Evolutionary conservation across 1,140 invertebrate species (phyloP).

Genomic region (Contarinia nasturtii): DNA sequence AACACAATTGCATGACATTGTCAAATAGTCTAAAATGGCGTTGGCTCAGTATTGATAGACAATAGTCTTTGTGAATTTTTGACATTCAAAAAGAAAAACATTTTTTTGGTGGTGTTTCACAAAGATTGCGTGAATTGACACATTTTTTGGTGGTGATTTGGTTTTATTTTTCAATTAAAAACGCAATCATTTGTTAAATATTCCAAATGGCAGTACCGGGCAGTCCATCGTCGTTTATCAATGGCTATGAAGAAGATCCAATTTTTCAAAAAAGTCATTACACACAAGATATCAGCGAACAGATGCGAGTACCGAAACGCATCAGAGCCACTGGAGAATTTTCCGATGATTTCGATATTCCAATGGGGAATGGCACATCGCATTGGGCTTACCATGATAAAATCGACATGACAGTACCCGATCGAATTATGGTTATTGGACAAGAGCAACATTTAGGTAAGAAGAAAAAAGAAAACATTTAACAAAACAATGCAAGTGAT

Average conservation of each 20-base stretch:
- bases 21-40: too few relatives aligned
- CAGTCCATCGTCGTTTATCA: constrained; percentile 34
- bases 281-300: constrained; percentile 50
- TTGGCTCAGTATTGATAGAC: too few relatives aligned
- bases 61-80: too few relatives aligned
- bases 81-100: too few relatives aligned
- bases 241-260: constrained; percentile 34
- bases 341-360: constrained; percentile 36
- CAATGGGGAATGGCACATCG: constrained; percentile 26
- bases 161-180: too few relatives aligned
- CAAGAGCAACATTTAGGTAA: constrained; percentile 59
- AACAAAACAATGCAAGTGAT: neutral
- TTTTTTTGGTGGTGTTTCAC: too few relatives aligned
- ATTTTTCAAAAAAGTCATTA: constrained; percentile 47
- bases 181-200: neutral
- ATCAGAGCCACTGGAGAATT: constrained; percentile 47
- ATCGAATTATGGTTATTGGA: constrained; percentile 68
- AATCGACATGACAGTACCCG: constrained; percentile 78
- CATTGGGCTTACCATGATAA: constrained; percentile 50
- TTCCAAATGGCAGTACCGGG: constrained; percentile 32
- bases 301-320: constrained; percentile 60
- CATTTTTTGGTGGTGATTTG: too few relatives aligned
- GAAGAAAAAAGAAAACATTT: too few relatives aligned
- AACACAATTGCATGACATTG: too few relatives aligned
- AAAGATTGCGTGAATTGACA: too few relatives aligned